Evolutionary conservation across 2,888 invertebrate genomes (phyloP), one percentile per base, ranked within the genome.

Genomic region (Endotricha flammealis): DNA sequence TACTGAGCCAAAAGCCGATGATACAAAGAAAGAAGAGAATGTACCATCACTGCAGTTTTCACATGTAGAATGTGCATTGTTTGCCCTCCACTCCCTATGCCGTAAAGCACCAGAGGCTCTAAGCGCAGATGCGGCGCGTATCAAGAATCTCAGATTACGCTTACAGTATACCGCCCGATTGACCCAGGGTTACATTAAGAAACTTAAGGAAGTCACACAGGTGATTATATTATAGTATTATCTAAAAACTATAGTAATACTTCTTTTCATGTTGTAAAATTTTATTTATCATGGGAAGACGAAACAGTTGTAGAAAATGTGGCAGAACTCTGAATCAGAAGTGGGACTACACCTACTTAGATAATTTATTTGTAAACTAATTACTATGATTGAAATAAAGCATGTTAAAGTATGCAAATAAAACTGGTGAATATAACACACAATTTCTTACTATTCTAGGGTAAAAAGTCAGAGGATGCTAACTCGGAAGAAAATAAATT

Each of bases 151-250:
- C 56, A 91, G 95, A 46, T 80, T 93, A 28, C 90, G 98, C 50
- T 82, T 98, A 42, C 96, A 97, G 70, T 98, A 96, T 75, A 94
- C 98, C 64, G 96, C 97, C 0, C 89, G 97, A 41, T 93, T 96
- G 16, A 95, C 96, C 41, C 96, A 97, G 81, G 96, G 95, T 43
- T 97, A 87, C 50, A 80, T 83, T 4, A 93, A 93, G 64, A 93
- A 92, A 55, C 75, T 93, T 24, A 87, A 91, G 38, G 91, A 91
- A 78, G 90, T 88, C 30, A 88, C 88, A 28, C 83, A 88, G 69
- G 87, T 86, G 69, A 42, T 29, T 20, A n/a, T 31, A 12, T 29
- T 34, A 24, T 29, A 9, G 31, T 24, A 20, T 23, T 30, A 16
- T 25, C 24, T 13, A 29, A 32, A 1, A 6, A 14, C 7, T 14